Percentiles rank a stretch among this genome's conserved stretches.
Conservation (phyloP, 1,140 invertebrate genomes). For the Polyergus mexicanus region DNA sequence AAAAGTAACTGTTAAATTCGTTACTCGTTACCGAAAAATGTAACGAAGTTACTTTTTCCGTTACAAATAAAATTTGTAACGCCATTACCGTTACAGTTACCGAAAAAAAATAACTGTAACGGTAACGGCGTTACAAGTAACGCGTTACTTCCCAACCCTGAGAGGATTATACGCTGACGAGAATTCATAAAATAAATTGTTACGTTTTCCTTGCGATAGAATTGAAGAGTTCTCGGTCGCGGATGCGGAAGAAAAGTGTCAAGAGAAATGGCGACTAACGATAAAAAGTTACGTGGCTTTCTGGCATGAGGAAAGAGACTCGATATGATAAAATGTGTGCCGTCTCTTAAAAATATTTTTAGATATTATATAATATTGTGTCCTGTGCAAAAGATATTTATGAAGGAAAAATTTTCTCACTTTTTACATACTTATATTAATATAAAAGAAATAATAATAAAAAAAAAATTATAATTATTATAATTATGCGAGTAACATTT, state of each 20-base stretch:
- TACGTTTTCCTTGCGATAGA: background rate
- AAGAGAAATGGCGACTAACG: conserved; percentile 44
- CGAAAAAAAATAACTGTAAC: too few species aligned
- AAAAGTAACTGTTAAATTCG: too few species aligned
- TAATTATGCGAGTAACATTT: background rate
- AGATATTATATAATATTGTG: background rate
- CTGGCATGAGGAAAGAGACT: conserved; percentile 24
- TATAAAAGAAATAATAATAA: background rate
- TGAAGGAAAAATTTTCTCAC: background rate
- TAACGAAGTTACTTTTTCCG: too few species aligned
- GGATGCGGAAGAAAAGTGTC: conserved; percentile 21
- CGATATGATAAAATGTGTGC: conserved; percentile 33
- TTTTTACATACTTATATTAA: background rate
- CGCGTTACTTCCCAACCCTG: too few species aligned
- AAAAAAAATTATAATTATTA: conserved; percentile 9
- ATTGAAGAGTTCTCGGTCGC: conserved; percentile 5
- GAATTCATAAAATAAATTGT: conserved; percentile 30
- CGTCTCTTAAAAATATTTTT: conserved; percentile 21
- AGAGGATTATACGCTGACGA: conserved; percentile 29
- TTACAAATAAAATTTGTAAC: too few species aligned
- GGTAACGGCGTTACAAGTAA: too few species aligned
- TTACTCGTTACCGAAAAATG: too few species aligned
- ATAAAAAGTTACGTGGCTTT: conserved; percentile 53
- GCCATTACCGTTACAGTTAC: too few species aligned
- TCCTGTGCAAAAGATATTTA: background rate